Evolutionary conservation across 2,797 vertebrate genomes (phyloP).

Genomic region (Danio jaintianensis): DNA sequence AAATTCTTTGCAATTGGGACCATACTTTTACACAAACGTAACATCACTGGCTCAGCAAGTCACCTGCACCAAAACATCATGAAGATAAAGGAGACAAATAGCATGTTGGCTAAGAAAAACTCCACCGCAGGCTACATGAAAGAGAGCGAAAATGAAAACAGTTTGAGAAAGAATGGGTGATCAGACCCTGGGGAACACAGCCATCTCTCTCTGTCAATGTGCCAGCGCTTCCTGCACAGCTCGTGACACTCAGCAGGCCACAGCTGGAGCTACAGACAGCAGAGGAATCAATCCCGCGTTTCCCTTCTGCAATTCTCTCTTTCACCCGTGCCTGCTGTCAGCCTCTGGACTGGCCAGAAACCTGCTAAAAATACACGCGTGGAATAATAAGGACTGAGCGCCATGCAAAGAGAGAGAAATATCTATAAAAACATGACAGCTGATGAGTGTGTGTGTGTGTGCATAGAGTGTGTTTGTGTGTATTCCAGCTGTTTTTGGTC

Average conservation of each 20-base stretch:
- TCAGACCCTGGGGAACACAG: constrained; percentile 24
- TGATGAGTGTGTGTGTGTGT: constrained; percentile 52
- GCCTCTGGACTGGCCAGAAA: constrained; percentile 62
- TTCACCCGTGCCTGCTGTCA: constrained; percentile 62
- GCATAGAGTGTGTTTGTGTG: not conserved
- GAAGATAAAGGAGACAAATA: not conserved
- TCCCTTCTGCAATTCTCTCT: constrained; percentile 46
- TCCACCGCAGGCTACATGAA: not conserved
- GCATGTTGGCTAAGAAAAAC: constrained; percentile 7
- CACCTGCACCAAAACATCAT: not conserved
- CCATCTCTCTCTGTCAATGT: constrained; percentile 40
- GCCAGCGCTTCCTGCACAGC: constrained; percentile 32
- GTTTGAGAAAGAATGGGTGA: constrained; percentile 37
- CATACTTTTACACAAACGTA: not conserved
- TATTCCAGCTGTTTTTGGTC: constrained; percentile 39
- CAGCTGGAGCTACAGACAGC: constrained; percentile 48
- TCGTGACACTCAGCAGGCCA: constrained; percentile 42
- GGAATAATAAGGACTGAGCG: constrained; percentile 58
- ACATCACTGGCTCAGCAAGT: not conserved
- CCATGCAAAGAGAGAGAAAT: constrained; percentile 36
- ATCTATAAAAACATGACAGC: constrained; percentile 67
- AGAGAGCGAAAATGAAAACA: not conserved
- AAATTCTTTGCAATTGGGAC: not conserved
- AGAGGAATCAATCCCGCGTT: constrained; percentile 67
- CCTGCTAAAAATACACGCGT: constrained; percentile 67